phyloP scores from a whole-genome alignment of 2,113 vertebrate genomes.

The Labrus mixtus region DNA sequence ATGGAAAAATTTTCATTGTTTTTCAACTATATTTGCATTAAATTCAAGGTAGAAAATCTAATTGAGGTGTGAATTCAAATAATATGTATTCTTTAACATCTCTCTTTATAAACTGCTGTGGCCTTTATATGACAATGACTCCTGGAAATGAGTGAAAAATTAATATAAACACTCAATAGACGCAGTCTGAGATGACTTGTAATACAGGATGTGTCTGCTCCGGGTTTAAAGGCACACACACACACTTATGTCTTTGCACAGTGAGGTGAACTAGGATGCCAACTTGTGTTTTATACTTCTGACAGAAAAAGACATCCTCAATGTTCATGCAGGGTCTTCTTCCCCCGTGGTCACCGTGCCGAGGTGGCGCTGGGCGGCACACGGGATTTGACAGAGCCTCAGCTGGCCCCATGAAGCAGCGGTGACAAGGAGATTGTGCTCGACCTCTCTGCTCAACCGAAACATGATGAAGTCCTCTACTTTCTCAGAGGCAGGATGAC shows the following conservation, averaged over 20 bases:
- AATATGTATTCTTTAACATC: too few relatives aligned
- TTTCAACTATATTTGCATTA: too few relatives aligned
- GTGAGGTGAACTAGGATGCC: constrained; percentile 4
- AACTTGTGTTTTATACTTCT: constrained; percentile 36
- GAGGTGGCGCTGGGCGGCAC: constrained; percentile 34
- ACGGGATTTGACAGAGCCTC: constrained; percentile 16
- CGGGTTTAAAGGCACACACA: background rate
- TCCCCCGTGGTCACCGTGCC: constrained; percentile 9
- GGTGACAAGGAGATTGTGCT: constrained; percentile 59
- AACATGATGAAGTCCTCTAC: constrained; percentile 62
- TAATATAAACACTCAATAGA: too few relatives aligned
- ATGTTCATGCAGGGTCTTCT: constrained; percentile 17
- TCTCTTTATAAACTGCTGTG: too few relatives aligned
- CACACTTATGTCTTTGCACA: constrained; percentile 24
- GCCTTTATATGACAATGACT: too few relatives aligned
- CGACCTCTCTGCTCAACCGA: constrained; percentile 64
- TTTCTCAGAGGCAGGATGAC: constrained; percentile 57
- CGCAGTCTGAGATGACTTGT: background rate
- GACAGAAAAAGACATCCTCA: constrained; percentile 46
- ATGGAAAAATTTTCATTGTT: too few relatives aligned
- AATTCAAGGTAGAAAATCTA: too few relatives aligned
- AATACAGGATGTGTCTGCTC: background rate
- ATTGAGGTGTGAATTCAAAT: too few relatives aligned
- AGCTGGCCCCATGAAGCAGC: constrained; percentile 53
- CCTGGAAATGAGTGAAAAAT: too few relatives aligned